phyloP scores from a whole-genome alignment of 1,140 invertebrate genomes.

The Drosophila serrata region DNA sequence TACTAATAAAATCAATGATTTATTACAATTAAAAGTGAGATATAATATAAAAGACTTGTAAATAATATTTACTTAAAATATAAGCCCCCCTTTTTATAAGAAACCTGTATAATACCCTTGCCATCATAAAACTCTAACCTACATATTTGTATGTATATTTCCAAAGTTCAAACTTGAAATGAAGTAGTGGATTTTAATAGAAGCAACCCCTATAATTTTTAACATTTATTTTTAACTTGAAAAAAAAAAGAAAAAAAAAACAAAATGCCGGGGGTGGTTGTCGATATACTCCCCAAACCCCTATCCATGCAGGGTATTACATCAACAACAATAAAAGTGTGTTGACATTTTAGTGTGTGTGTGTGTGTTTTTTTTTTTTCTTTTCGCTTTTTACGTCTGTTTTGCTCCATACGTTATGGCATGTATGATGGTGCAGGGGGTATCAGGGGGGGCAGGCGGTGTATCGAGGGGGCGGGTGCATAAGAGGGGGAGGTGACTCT shows the following conservation, averaged over 20 bases:
- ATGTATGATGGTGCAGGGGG: conserved; percentile 10
- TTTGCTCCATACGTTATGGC: conserved; percentile 70
- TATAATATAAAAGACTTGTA: not conserved
- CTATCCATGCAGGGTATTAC: conserved; percentile 48
- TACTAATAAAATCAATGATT: no score
- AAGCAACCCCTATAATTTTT: not conserved
- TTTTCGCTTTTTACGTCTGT: conserved; percentile 70
- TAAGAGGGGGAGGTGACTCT: conserved; percentile 27
- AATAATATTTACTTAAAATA: not conserved
- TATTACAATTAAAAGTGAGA: not conserved
- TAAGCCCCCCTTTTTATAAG: not conserved
- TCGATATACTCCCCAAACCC: conserved; percentile 7
- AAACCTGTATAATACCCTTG: not conserved
- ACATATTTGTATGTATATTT: not conserved
- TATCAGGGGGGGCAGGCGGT: not conserved
- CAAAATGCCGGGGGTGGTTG: not conserved
- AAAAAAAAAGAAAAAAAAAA: no score
- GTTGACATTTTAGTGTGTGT: conserved; percentile 75
- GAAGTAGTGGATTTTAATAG: not conserved
- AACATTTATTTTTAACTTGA: conserved; percentile 9
- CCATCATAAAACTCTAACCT: not conserved
- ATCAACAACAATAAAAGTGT: conserved; percentile 72
- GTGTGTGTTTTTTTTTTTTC: conserved; percentile 27
- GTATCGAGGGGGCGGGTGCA: conserved; percentile 8
- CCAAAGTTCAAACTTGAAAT: not conserved